These are phyloP conservation scores for Pegoplata infirma DNA, from an alignment of 2,888 invertebrate genomes.

Conservation along the genomic window DNA sequence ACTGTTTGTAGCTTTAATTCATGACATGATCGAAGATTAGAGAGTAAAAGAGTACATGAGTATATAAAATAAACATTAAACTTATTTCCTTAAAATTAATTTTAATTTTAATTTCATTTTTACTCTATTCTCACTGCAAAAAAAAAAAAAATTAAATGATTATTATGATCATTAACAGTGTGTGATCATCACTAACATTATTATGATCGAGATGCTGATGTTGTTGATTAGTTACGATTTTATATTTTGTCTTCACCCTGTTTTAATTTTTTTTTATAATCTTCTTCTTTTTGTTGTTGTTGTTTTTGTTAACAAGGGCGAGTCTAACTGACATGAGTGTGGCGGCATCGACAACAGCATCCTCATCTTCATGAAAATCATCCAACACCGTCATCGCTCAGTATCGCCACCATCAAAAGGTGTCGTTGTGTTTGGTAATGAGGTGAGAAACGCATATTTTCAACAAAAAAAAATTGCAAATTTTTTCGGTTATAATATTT, in stretches of 20 bases:
- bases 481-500: constrained; percentile 32
- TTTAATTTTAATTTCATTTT: constrained; percentile 39
- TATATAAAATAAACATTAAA: constrained; percentile 37
- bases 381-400: not conserved
- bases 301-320: constrained; percentile 50
- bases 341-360: constrained; percentile 13
- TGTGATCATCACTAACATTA: constrained; percentile 29
- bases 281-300: not conserved
- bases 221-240: constrained; percentile 34
- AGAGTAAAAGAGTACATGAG: constrained; percentile 19
- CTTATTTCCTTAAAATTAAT: constrained; percentile 58
- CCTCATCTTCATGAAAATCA: constrained; percentile 3
- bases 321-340: constrained; percentile 51
- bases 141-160: no score
- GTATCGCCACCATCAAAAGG: constrained; percentile 39
- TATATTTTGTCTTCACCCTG: not conserved
- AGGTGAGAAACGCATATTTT: constrained; percentile 57
- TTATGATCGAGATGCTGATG: constrained; percentile 37
- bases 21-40: constrained; percentile 30
- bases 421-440: constrained; percentile 54
- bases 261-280: not conserved
- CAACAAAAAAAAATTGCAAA: constrained; percentile 26
- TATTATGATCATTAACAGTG: constrained; percentile 20
- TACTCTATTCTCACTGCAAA: constrained; percentile 44
- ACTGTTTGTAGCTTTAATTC: constrained; percentile 31